Conservation (phyloP, 2,888 invertebrate genomes). For the Chydorus sphaericus region DNA sequence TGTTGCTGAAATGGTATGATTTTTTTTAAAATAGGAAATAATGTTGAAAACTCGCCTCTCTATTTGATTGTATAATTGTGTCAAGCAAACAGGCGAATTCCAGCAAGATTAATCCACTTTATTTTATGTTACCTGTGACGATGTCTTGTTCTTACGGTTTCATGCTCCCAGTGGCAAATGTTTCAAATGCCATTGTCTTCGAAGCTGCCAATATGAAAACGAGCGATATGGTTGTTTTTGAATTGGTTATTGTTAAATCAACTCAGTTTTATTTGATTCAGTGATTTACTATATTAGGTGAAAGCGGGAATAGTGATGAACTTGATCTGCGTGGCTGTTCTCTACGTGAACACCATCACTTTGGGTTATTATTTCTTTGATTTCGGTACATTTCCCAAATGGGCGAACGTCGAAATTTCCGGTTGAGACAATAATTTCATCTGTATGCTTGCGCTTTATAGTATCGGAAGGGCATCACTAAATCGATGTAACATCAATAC, state of each 20-base stretch:
- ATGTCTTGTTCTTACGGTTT: constrained; percentile 71
- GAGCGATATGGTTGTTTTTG: constrained; percentile 50
- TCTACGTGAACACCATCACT: constrained; percentile 56
- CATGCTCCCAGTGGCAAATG: constrained; percentile 85
- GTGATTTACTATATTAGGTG: constrained; percentile 33
- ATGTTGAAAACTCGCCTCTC: too few species aligned
- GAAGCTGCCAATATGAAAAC: constrained; percentile 66
- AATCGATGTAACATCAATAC: too few species aligned
- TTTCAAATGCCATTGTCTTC: constrained; percentile 85
- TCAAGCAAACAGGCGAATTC: constrained; percentile 60
- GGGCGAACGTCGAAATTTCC: too few species aligned
- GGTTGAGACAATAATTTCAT: too few species aligned
- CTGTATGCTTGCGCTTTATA: too few species aligned
- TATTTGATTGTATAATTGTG: too few species aligned
- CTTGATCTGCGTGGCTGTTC: constrained; percentile 49
- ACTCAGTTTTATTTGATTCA: too few species aligned
- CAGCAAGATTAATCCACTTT: constrained; percentile 64
- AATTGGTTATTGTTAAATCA: too few species aligned
- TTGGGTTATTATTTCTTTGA: constrained; percentile 56
- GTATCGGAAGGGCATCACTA: too few species aligned
- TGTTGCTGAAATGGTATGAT: constrained; percentile 54
- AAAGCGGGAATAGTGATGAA: constrained; percentile 65
- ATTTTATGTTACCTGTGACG: constrained; percentile 76
- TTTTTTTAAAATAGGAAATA: constrained; percentile 1
- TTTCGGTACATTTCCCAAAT: constrained; percentile 43